Percentiles rank a stretch among this genome's conserved stretches.
Conservation (phyloP, 2,888 invertebrate genomes). For the Drosophila anomalipes region DNA sequence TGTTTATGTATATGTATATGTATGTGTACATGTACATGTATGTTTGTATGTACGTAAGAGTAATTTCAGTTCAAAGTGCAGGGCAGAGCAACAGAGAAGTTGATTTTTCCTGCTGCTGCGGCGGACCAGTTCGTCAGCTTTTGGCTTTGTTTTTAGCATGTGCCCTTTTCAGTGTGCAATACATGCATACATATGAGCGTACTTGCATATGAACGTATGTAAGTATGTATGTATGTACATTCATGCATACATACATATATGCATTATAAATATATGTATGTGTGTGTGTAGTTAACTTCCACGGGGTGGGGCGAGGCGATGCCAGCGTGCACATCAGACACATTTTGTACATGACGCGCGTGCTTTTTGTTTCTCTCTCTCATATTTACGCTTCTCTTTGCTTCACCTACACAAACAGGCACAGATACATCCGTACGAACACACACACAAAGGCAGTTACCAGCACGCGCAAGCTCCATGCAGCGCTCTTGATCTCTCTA, state of each 20-base stretch:
- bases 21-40: background rate
- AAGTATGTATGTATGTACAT: background rate
- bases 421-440: constrained; percentile 7
- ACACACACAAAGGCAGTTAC: constrained; percentile 14
- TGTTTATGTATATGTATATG: background rate
- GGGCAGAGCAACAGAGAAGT: constrained; percentile 37
- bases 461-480: constrained; percentile 56
- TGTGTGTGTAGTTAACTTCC: constrained; percentile 27
- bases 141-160: constrained; percentile 69
- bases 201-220: background rate
- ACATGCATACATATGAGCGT: constrained; percentile 5
- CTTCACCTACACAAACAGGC: constrained; percentile 53
- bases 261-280: constrained; percentile 16
- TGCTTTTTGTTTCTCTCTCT: constrained; percentile 64
- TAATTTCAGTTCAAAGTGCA: constrained; percentile 62
- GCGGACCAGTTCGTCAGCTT: constrained; percentile 66
- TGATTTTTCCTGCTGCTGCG: constrained; percentile 34
- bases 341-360: constrained; percentile 65
- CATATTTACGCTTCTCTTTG: constrained; percentile 45
- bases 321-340: constrained; percentile 63
- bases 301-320: constrained; percentile 40
- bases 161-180: constrained; percentile 61
- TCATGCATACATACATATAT: constrained; percentile 6
- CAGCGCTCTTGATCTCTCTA: constrained; percentile 10
- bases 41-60: constrained; percentile 21